Base-by-base conservation (phyloP, 2,888 invertebrate species). In the Sinodicranocentrus sp. region DNA sequence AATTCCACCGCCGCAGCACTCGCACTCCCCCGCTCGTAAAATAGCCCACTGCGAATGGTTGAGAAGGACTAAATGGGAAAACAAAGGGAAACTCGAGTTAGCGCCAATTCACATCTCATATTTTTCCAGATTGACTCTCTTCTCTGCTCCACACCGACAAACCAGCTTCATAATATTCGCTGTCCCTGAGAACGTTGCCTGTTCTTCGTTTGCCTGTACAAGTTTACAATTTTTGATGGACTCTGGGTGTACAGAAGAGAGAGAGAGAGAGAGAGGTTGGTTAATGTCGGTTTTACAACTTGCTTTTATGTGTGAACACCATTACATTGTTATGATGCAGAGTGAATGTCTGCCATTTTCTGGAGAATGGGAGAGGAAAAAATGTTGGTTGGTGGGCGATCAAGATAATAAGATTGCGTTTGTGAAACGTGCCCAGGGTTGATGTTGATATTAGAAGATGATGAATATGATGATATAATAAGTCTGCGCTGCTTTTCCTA, bases 331-430 rank as follows among this genome's bases (percentile, higher is more conserved):
- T 54, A 21, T 54, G 21, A 25, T 5, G 1, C 48, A 17, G 48
- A 48, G 15, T 48, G 48, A 3, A n/a, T 2, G n/a, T 33, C 33
- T 33, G 10, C 5, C 33, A 6, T 33, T 33, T 33, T 10, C 33
- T 10, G 10, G 3, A 10, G 48, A 48, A 2, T 39, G 39, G 5
- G 13, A 8, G 57, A 23, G 57, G 25, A 13, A n/a, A n/a, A n/a
- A n/a, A 10, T 57, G 57, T 25, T 57, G 57, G 23, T 52, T 52
- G 57, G 23, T 57, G 25, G 13, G n/a, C 33, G 63, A 63, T 33
- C 15, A 63, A 63, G 63, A 63, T 63, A 63, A 63, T 63, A 63
- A 63, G 63, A 63, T 63, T 63, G 63, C 63, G 63, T 63, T 63
- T 63, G 63, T 28, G n/a, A 63, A 63, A 63, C 57, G 57, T 23